Evolutionary conservation across 2,797 vertebrate species (phyloP).

Genomic region (Poecilia gillii): DNA sequence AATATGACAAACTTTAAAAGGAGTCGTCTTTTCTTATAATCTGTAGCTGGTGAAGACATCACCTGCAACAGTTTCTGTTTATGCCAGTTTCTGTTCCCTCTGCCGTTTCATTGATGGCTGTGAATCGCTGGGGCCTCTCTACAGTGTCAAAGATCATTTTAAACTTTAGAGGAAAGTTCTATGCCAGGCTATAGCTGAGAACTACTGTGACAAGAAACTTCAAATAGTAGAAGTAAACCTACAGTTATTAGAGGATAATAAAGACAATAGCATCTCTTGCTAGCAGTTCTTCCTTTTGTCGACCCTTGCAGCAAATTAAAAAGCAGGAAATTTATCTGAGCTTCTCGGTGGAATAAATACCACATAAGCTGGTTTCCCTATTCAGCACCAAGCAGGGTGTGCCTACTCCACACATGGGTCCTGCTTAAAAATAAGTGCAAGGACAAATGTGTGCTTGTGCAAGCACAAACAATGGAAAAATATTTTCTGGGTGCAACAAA

Average conservation of each 20-base stretch:
- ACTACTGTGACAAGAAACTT: background rate
- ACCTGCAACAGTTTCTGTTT: constrained; percentile 13
- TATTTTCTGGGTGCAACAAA: background rate
- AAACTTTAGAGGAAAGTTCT: constrained; percentile 19
- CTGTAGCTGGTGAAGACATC: constrained; percentile 38
- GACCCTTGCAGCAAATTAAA: background rate
- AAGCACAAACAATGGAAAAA: background rate
- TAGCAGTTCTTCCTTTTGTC: background rate
- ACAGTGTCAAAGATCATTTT: constrained; percentile 6
- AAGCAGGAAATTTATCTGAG: background rate
- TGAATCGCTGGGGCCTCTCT: constrained; percentile 8
- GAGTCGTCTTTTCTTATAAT: constrained; percentile 40
- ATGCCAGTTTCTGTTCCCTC: constrained; percentile 17
- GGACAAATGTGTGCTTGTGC: too few relatives aligned
- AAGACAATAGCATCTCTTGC: background rate
- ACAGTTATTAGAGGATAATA: background rate
- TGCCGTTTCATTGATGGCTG: constrained; percentile 14
- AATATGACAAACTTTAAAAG: constrained; percentile 39
- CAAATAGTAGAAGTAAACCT: background rate
- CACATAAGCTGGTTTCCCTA: background rate
- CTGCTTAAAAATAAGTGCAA: background rate
- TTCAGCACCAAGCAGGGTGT: background rate
- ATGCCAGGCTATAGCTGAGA: background rate
- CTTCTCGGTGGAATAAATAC: background rate
- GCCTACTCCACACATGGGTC: background rate